These are phyloP conservation scores for Mionectes macconnelli DNA, from an alignment of 2,113 vertebrate genomes.

Conservation along the genomic window DNA sequence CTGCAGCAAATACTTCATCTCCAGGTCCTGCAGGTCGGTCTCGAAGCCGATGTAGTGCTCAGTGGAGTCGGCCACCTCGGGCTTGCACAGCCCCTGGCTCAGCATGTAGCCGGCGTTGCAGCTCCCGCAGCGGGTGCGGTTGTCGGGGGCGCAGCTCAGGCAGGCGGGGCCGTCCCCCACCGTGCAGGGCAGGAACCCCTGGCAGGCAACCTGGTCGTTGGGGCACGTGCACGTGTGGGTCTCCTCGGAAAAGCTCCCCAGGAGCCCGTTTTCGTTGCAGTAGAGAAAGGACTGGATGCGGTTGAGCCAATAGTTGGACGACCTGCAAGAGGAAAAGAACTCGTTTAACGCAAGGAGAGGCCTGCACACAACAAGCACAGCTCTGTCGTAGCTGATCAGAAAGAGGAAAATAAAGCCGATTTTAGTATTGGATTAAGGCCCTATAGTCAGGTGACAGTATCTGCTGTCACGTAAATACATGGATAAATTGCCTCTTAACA, in stretches of 20 bases:
- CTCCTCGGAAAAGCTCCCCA: conserved; percentile 91
- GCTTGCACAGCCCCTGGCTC: conserved; percentile 88
- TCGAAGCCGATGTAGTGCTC: conserved; percentile 97
- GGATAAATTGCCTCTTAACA: not conserved
- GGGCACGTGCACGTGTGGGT: conserved; percentile 90
- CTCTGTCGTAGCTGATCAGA: not conserved
- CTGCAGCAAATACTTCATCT: conserved; percentile 90
- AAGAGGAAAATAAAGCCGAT: not conserved
- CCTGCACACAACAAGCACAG: no score
- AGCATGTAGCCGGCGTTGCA: conserved; percentile 90
- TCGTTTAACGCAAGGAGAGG: not conserved
- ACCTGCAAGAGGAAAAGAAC: conserved; percentile 70
- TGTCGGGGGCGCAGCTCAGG: conserved; percentile 84
- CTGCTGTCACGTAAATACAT: not conserved
- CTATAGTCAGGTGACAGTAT: not conserved
- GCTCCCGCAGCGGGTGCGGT: conserved; percentile 91
- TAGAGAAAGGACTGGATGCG: conserved; percentile 94
- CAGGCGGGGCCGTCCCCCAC: conserved; percentile 86
- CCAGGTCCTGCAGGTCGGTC: conserved; percentile 93
- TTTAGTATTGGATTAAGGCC: not conserved
- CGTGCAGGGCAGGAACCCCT: conserved; percentile 81
- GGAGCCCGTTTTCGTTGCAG: conserved; percentile 94
- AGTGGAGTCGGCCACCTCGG: conserved; percentile 91
- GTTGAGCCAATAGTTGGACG: conserved; percentile 89
- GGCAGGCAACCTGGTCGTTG: conserved; percentile 87